These are phyloP conservation scores for Ictidomys tridecemlineatus DNA, from an alignment of 2,113 vertebrate genomes.

Conservation along the genomic window DNA sequence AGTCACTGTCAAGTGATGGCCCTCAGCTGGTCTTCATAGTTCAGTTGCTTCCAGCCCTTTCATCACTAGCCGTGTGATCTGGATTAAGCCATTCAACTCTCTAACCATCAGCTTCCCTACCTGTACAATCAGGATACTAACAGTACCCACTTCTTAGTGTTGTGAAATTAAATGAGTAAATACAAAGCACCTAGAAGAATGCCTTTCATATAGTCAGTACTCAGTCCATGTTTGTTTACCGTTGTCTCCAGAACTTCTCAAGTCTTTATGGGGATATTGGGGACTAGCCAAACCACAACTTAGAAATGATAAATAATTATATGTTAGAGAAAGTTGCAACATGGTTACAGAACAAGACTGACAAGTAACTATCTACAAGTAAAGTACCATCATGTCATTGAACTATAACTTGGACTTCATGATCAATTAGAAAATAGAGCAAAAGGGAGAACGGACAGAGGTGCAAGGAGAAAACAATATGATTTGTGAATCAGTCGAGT, in stretches of 20 bases:
- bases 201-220: not conserved
- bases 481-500: not conserved
- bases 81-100: not conserved
- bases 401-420: not conserved
- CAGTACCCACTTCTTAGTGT: not conserved
- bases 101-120: not conserved
- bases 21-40: not conserved
- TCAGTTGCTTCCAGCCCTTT: not conserved
- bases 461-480: not conserved
- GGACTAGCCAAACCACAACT: not conserved
- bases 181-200: slow-evolving; percentile 24
- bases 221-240: not conserved
- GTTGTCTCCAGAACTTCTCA: not conserved
- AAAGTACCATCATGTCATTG: not conserved
- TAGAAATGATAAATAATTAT: slow-evolving; percentile 51
- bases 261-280: not conserved
- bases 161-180: not conserved
- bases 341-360: not conserved
- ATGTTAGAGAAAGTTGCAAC: not conserved
- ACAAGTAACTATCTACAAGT: not conserved
- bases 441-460: not conserved
- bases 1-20: not conserved
- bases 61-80: not conserved
- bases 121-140: not conserved
- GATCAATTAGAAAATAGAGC: not conserved